Percentiles rank a stretch among this genome's conserved stretches.
Evolutionary conservation across 2,888 invertebrate genomes (phyloP).

Genomic region (Acanthacorydalis orientalis): DNA sequence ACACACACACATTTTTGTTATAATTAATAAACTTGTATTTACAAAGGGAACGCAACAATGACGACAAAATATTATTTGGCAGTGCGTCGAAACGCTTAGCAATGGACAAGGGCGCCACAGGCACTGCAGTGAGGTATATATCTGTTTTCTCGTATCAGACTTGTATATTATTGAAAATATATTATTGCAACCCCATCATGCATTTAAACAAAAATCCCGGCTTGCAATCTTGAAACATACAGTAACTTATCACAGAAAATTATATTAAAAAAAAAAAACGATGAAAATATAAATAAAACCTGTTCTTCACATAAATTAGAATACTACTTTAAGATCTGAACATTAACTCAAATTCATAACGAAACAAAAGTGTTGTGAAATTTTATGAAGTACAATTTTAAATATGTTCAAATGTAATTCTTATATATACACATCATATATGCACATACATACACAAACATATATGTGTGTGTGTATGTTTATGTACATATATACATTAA

Average conservation of each 20-base stretch:
- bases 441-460: no score
- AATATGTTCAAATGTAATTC: no score
- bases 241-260: neutral
- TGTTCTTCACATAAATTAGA: neutral
- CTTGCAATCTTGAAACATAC: neutral
- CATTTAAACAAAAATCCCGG: neutral
- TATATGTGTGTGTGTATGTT: no score
- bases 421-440: no score
- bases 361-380: no score
- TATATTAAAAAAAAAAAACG: neutral
- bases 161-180: neutral
- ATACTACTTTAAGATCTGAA: no score
- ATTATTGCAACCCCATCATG: neutral
- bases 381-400: no score
- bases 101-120: conserved; percentile 18
- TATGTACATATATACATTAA: neutral
- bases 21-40: neutral
- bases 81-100: neutral
- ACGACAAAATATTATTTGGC: neutral
- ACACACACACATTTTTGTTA: no score
- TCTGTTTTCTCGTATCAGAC: conserved; percentile 26
- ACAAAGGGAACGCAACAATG: neutral
- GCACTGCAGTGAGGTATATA: conserved; percentile 29
- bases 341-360: no score
- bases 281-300: neutral